Conservation (phyloP, 2,113 vertebrate species). For the Cynocephalus volans region DNA sequence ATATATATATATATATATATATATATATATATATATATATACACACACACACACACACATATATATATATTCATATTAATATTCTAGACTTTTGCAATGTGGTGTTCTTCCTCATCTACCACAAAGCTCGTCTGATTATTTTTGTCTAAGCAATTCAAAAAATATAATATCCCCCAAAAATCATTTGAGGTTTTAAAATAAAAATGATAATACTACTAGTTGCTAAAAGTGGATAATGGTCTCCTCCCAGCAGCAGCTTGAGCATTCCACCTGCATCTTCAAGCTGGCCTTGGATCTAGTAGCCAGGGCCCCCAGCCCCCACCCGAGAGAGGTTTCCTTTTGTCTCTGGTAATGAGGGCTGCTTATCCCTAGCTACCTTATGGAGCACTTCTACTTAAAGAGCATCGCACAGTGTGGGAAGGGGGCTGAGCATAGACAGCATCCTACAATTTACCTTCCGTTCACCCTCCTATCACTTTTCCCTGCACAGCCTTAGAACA, state of each 20-base stretch:
- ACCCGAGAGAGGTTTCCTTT: background rate
- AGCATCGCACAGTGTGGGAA: background rate
- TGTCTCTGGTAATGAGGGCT: background rate
- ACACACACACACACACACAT: no score
- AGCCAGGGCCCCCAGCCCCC: background rate
- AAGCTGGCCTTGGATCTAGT: background rate
- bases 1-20: background rate
- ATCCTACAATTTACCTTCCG: background rate
- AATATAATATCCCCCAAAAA: background rate
- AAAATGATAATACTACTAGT: background rate
- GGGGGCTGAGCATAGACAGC: rapidly evolving
- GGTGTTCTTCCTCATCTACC: background rate
- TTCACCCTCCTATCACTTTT: background rate
- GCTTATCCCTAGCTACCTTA: slow-evolving; percentile 64
- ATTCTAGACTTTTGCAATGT: slow-evolving; percentile 21
- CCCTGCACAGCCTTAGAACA: background rate
- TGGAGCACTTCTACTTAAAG: slow-evolving; percentile 44
- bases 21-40: background rate
- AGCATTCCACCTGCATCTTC: background rate
- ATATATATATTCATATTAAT: background rate
- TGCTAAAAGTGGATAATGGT: background rate
- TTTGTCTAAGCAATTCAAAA: slow-evolving; percentile 34
- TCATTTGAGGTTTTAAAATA: slow-evolving; percentile 20
- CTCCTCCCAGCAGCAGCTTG: no score
- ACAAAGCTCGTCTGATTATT: background rate